A percentile compares a stretch with the other conserved stretches of the same genome.
These are phyloP conservation scores for Athetis lepigone DNA, from an alignment of 2,888 invertebrate species.

Conservation along the genomic window DNA sequence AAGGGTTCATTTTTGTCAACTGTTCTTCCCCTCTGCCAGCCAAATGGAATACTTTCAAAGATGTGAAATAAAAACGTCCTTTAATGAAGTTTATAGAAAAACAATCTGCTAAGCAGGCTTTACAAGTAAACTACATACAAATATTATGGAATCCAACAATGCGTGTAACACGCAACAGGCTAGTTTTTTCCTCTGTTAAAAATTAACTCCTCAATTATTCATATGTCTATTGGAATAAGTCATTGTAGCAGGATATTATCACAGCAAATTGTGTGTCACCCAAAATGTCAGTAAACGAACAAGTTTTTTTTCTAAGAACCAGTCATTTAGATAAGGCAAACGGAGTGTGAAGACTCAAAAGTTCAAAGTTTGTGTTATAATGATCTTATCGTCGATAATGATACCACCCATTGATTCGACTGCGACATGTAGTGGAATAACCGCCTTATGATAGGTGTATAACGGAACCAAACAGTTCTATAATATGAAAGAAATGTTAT, in stretches of 20 bases:
- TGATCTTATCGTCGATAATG: slow-evolving; percentile 44
- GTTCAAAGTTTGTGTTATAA: slow-evolving; percentile 47
- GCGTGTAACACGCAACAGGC: no score
- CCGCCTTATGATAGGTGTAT: slow-evolving; percentile 45
- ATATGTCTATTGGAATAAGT: background rate
- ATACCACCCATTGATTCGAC: slow-evolving; percentile 51
- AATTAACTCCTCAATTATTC: background rate
- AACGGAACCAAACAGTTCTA: slow-evolving; percentile 53
- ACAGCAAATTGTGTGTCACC: slow-evolving; percentile 3
- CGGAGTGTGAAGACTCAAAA: slow-evolving; percentile 54
- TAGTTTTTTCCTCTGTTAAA: background rate
- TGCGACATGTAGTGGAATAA: slow-evolving; percentile 37
- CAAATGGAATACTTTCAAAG: no score
- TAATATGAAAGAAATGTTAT: slow-evolving; percentile 54
- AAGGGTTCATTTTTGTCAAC: no score
- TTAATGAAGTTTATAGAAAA: no score
- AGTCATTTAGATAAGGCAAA: slow-evolving; percentile 35
- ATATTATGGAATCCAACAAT: no score
- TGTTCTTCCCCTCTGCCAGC: no score
- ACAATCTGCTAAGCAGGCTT: no score
- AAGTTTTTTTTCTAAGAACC: slow-evolving; percentile 18
- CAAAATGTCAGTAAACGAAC: slow-evolving; percentile 18
- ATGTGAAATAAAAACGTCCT: no score
- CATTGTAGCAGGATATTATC: slow-evolving; percentile 6
- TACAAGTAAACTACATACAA: no score